These are phyloP conservation scores for Fragum sueziense DNA, from an alignment of 2,888 invertebrate species.

Conservation along the genomic window DNA sequence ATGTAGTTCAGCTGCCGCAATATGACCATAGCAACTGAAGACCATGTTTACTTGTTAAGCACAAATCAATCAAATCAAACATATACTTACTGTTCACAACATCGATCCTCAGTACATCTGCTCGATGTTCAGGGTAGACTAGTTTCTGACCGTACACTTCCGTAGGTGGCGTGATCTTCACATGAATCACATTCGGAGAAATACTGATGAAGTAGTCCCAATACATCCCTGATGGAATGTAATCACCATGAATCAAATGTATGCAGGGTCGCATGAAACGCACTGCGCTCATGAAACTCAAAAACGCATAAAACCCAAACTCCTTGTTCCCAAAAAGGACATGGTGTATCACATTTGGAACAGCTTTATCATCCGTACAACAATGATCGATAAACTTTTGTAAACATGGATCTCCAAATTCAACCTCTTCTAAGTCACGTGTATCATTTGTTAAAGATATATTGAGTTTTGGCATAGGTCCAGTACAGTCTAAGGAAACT, in stretches of 20 bases:
- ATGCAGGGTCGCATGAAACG: slow-evolving; percentile 64
- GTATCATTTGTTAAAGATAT: slow-evolving; percentile 6
- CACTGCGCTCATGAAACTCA: slow-evolving; percentile 55
- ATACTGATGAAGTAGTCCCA: slow-evolving; percentile 65
- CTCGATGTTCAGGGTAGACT: slow-evolving; percentile 60
- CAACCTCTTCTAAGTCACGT: slow-evolving; percentile 14
- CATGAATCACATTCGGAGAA: slow-evolving; percentile 63
- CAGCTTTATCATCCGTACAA: slow-evolving; percentile 33
- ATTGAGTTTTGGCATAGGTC: background rate
- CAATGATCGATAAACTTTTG: slow-evolving; percentile 42
- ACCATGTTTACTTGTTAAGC: too few relatives aligned
- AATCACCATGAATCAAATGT: slow-evolving; percentile 61
- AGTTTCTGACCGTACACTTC: slow-evolving; percentile 60
- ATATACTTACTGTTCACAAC: slow-evolving; percentile 59
- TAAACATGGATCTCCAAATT: slow-evolving; percentile 39
- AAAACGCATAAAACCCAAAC: slow-evolving; percentile 45
- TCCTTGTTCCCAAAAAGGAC: slow-evolving; percentile 46
- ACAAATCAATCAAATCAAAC: too few relatives aligned
- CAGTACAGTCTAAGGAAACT: slow-evolving; percentile 5
- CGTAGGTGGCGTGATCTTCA: slow-evolving; percentile 47
- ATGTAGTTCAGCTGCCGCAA: too few relatives aligned
- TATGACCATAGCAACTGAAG: too few relatives aligned
- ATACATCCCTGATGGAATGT: slow-evolving; percentile 61
- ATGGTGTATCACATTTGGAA: slow-evolving; percentile 57
- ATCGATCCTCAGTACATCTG: slow-evolving; percentile 65